Conservation (phyloP, 2,797 vertebrate species). For the Notoglanidium macrostoma region DNA sequence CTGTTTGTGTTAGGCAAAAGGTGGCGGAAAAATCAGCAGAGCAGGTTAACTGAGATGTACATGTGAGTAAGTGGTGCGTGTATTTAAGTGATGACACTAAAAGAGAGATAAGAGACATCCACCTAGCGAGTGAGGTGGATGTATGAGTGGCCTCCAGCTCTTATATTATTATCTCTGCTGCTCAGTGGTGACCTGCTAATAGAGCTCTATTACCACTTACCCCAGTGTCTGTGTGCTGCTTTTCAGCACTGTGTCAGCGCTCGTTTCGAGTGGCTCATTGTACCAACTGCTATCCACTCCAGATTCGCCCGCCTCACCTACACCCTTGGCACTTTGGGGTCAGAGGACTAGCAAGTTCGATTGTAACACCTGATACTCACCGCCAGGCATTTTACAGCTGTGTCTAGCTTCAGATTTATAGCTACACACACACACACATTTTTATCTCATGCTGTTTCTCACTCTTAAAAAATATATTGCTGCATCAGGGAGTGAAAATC, state of each 20-base stretch:
- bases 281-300: conserved; percentile 68
- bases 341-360: conserved; percentile 71
- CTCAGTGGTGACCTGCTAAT: conserved; percentile 72
- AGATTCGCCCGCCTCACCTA: conserved; percentile 66
- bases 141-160: conserved; percentile 53
- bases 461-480: conserved; percentile 15
- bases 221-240: conserved; percentile 51
- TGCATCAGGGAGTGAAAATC: conserved; percentile 33
- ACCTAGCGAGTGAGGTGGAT: conserved; percentile 48
- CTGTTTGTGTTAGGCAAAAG: conserved; percentile 7
- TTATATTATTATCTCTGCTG: conserved; percentile 64
- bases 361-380: conserved; percentile 70
- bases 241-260: conserved; percentile 60
- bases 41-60: conserved; percentile 33
- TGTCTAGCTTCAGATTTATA: conserved; percentile 50
- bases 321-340: conserved; percentile 66
- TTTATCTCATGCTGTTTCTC: conserved; percentile 27
- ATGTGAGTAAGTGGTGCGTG: conserved; percentile 39
- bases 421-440: conserved; percentile 26
- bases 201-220: conserved; percentile 73
- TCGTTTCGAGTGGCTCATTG: conserved; percentile 72
- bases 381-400: conserved; percentile 44
- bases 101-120: conserved; percentile 51
- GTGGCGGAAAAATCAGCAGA: conserved; percentile 23
- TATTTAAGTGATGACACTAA: conserved; percentile 47